phyloP scores from a whole-genome alignment of 2,113 vertebrate genomes.

The human (Homo sapiens) region GRCh38 chr9:529501-530000 shows the following conservation, averaged over 20 bases:
- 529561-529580: not conserved
- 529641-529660: not conserved
- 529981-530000: not conserved
- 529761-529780: not conserved
- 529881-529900: not conserved
- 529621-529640: not conserved
- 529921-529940: not conserved
- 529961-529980: not conserved
- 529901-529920: not conserved
- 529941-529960: not conserved
- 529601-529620: not conserved
- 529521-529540: not conserved
- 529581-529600: not conserved
- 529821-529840: not conserved
- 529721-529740: not conserved
- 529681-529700: conserved; percentile 5
- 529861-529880: not conserved
- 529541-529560: not conserved
- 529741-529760: not conserved
- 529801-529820: not conserved
- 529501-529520: not conserved
- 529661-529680: not conserved
- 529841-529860: not conserved
- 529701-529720: not conserved
- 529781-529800: not conserved